phyloP scores from a whole-genome alignment of 2,113 vertebrate genomes.

The Tetraodon nigroviridis region DNA sequence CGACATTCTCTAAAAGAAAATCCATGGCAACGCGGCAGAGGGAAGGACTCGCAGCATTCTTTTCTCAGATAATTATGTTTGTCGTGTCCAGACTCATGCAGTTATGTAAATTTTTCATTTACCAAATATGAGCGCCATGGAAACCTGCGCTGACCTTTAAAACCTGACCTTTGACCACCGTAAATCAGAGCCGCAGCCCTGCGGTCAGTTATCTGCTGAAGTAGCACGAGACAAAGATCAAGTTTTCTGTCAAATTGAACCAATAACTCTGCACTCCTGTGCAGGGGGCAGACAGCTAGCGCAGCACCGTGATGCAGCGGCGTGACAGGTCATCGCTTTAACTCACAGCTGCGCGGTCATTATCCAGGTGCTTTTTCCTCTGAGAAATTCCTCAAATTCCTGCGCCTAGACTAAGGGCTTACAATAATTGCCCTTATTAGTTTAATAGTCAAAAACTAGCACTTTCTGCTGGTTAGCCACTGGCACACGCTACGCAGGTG shows the following conservation, averaged over 20 bases:
- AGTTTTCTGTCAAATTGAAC: background rate
- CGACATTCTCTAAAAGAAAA: constrained; percentile 32
- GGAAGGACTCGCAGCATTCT: background rate
- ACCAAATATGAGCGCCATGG: constrained; percentile 35
- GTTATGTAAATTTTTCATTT: constrained; percentile 39
- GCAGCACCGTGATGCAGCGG: constrained; percentile 16
- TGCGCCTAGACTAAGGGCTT: constrained; percentile 44
- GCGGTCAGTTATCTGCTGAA: background rate
- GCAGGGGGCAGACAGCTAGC: constrained; percentile 12
- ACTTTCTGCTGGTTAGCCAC: constrained; percentile 23
- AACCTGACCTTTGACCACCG: constrained; percentile 38
- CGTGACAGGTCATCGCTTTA: constrained; percentile 11
- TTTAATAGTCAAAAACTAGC: constrained; percentile 49
- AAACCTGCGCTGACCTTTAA: constrained; percentile 39
- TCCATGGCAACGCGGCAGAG: constrained; percentile 33
- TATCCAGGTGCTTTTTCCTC: constrained; percentile 69
- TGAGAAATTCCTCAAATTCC: constrained; percentile 64
- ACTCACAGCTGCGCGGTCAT: constrained; percentile 47
- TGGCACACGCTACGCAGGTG: constrained; percentile 59
- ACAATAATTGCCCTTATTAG: constrained; percentile 66
- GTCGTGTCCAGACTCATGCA: constrained; percentile 7
- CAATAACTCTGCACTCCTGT: background rate
- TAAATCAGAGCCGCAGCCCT: constrained; percentile 36
- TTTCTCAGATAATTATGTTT: constrained; percentile 33
- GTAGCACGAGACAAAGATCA: background rate